Base-by-base conservation (phyloP, 92 coral and sea anemone species). In the Montipora capitata region DNA sequence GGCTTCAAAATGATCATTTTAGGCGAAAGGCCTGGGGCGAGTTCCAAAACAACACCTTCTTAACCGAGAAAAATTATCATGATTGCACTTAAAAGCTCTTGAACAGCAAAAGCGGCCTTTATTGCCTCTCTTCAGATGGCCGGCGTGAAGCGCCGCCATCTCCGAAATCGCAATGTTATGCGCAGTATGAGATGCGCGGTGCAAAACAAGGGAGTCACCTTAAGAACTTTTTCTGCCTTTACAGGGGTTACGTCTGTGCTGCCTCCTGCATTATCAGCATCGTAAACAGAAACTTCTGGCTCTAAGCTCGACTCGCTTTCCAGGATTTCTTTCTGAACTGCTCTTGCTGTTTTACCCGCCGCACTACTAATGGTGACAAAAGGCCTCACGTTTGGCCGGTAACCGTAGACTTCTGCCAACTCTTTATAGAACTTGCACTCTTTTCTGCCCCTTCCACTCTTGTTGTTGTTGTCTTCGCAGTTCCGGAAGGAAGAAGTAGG, bases 381-480 rank as follows among this genome's bases (percentile, higher is more conserved):
- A 10, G 65, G 83, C 68, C 72, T 54, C 68, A 78, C 72, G 40
- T 79, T 79, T 62, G 62, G 84, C 84, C 74, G 57, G 42, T 58
- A 79, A 35, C 84, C 73, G 39, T 79, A 79, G n/a, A 79, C 84
- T 13, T 79, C 72, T 61, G 73, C 84, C 84, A 79, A 13, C 54
- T 79, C 84, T 27, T 79, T 79, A 40, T 79, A 79, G 43, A 79
- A 79, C 57, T 39, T 59, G 73, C 84, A 79, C 18, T 79, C 84
- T 40, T 62, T 59, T 79, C 84, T 62, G 54, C 42, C 73, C 56
- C 74, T 63, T 63, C 84, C 74, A 35, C 40, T 79, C 57, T 64
- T 79, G 76, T 80, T 80, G 64, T 80, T 80, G 85, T 80, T 80
- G 74, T 80, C 76, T 44, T 80, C 76, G 44, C 80, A 72, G 43